phyloP scores from a whole-genome alignment of 2,888 invertebrate species.

The Mechanitis mazaeus region DNA sequence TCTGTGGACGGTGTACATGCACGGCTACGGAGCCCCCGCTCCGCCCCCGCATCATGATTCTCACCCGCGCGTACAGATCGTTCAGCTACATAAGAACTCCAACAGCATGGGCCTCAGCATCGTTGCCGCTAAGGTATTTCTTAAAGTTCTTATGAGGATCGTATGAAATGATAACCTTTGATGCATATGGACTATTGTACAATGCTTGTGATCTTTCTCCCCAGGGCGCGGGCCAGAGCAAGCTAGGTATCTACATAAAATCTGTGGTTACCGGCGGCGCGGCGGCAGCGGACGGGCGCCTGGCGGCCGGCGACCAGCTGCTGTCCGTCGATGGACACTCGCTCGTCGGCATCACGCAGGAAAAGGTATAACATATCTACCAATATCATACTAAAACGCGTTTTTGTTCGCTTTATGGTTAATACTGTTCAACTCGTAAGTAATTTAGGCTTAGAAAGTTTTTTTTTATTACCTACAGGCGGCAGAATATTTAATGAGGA shows the following conservation, averaged over 20 bases:
- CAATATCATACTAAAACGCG: not conserved
- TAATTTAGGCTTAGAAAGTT: too few species aligned
- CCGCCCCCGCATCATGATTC: slow-evolving; percentile 78
- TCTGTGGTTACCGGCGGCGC: slow-evolving; percentile 97
- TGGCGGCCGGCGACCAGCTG: slow-evolving; percentile 98
- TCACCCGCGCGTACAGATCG: slow-evolving; percentile 86
- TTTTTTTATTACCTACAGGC: slow-evolving; percentile 76
- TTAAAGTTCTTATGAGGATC: not conserved
- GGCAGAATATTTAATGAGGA: slow-evolving; percentile 95
- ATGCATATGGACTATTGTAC: not conserved
- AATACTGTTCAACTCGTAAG: not conserved
- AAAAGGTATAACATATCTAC: slow-evolving; percentile 65
- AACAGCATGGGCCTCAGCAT: slow-evolving; percentile 99
- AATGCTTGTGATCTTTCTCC: too few species aligned
- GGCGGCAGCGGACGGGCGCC: slow-evolving; percentile 93
- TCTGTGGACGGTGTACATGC: slow-evolving; percentile 97
- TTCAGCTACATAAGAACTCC: slow-evolving; percentile 94
- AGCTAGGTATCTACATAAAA: slow-evolving; percentile 98
- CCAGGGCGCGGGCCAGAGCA: slow-evolving; percentile 73
- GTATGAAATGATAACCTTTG: too few species aligned
- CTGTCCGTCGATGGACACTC: slow-evolving; percentile 98
- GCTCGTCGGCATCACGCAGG: slow-evolving; percentile 89
- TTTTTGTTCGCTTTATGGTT: not conserved
- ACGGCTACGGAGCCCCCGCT: slow-evolving; percentile 77
- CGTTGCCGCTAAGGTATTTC: slow-evolving; percentile 93